Conservation (phyloP, 2,888 invertebrate species). For the Dicycla oo region DNA sequence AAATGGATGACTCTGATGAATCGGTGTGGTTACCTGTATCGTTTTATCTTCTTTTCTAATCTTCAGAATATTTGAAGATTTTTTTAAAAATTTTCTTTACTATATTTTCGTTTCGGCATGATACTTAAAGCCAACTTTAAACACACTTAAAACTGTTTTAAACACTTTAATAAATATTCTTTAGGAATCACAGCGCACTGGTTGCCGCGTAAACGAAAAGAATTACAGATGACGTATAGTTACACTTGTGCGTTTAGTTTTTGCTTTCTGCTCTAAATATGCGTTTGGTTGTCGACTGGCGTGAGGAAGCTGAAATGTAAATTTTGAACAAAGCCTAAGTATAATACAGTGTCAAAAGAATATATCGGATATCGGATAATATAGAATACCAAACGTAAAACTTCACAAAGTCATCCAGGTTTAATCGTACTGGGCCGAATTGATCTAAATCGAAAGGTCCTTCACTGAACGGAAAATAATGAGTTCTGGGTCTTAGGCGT, state of each 20-base stretch:
- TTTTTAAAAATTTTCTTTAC: too few species aligned
- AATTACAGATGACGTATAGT: neutral
- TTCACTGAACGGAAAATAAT: constrained; percentile 14
- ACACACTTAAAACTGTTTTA: too few species aligned
- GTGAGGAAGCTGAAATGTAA: neutral
- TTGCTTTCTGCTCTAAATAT: neutral
- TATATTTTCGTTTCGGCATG: too few species aligned
- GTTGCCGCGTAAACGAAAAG: too few species aligned
- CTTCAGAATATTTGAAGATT: too few species aligned
- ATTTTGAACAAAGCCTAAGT: too few species aligned
- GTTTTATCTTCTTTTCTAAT: too few species aligned
- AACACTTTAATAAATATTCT: too few species aligned
- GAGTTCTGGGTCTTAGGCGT: neutral
- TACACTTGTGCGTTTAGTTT: neutral
- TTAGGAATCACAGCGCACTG: too few species aligned
- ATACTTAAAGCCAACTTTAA: too few species aligned
- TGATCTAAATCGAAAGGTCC: constrained; percentile 20
- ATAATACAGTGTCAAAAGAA: neutral
- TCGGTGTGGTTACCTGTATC: too few species aligned
- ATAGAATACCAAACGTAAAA: neutral
- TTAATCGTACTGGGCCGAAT: constrained; percentile 1
- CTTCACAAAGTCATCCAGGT: neutral
- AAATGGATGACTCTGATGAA: too few species aligned
- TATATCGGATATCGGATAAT: neutral
- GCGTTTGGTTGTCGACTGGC: neutral